Conservation (phyloP, 2,113 vertebrate species). For the Falcunculus frontatus region DNA sequence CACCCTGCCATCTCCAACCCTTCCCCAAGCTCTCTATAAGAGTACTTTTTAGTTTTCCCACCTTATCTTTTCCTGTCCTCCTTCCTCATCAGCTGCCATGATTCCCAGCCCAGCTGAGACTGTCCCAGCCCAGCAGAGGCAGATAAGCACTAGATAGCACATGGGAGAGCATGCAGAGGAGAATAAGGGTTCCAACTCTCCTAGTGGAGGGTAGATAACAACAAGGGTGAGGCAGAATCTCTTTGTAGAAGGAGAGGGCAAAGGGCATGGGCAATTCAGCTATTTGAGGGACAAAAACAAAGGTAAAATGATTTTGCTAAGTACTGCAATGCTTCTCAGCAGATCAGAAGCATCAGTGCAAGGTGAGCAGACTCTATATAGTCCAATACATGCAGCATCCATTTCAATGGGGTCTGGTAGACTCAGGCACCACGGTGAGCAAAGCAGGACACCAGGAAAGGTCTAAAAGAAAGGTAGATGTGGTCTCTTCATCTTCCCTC, state of each 20-base stretch:
- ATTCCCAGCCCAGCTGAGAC: not conserved
- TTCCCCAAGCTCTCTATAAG: rapidly evolving
- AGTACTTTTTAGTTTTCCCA: not conserved
- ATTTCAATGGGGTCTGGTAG: not conserved
- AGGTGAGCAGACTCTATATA: not conserved
- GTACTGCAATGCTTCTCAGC: not conserved
- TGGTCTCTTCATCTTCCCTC: not conserved
- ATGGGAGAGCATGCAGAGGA: not conserved
- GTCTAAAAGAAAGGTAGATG: not conserved
- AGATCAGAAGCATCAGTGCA: not conserved
- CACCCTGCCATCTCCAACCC: not conserved
- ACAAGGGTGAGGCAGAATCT: not conserved
- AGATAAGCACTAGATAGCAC: not conserved
- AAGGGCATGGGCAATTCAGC: not conserved
- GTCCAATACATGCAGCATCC: not conserved
- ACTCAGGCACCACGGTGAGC: not conserved
- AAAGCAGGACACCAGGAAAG: not conserved
- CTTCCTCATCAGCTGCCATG: not conserved
- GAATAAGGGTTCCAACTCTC: not conserved
- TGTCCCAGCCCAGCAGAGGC: not conserved
- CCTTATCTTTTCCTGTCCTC: not conserved
- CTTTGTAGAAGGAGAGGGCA: not conserved
- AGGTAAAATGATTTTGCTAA: not conserved
- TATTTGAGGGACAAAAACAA: not conserved
- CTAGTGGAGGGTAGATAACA: not conserved